Evolutionary conservation across 2,888 invertebrate genomes (phyloP), one percentile per base, ranked within the genome.

Genomic region (Cephus pulcher): DNA sequence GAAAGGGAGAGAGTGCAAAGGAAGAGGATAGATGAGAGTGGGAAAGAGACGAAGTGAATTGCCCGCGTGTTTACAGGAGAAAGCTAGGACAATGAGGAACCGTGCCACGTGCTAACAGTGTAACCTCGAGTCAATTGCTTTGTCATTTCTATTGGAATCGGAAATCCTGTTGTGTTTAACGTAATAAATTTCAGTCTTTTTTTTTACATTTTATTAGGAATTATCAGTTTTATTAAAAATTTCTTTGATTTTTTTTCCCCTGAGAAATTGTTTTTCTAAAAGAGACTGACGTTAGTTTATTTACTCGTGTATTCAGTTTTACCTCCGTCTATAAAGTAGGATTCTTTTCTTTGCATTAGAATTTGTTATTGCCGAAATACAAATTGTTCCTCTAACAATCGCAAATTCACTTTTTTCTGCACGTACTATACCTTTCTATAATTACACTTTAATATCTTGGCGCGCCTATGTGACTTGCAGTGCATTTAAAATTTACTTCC

Each of bases 91-190:
- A 56, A 79, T 81, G 78, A 79, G 82, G 79, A 84, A 82, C 83
- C 83, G 83, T 82, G 86, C 86, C 88, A 88, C 88, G 88, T 88
- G 88, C 86, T 56, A 23, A 23, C 56, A 56, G 56, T 56, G 56
- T 56, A 56, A 56, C 56, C 56, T 56, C 56, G 56, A 56, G 56
- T 56, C 56, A 56, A 56, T 56, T 56, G 56, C 23, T 56, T 56
- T 56, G 56, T 23, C 56, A 56, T 56, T 56, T 56, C 9, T 9
- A 56, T 56, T 23, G 23, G 56, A 23, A 56, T 56, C 23, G 56
- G 56, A 56, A 56, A 56, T 23, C 15, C 56, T 56, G 23, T 56
- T 56, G 9, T 23, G 40, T 56, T 56, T 56, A 6, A 23, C 56
- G 56, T 56, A 56, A 56, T 23, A 56, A 56, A 23, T 23, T 56